These are phyloP conservation scores for Margaritifera margaritifera DNA, from an alignment of 2,888 invertebrate species.

Conservation along the genomic window DNA sequence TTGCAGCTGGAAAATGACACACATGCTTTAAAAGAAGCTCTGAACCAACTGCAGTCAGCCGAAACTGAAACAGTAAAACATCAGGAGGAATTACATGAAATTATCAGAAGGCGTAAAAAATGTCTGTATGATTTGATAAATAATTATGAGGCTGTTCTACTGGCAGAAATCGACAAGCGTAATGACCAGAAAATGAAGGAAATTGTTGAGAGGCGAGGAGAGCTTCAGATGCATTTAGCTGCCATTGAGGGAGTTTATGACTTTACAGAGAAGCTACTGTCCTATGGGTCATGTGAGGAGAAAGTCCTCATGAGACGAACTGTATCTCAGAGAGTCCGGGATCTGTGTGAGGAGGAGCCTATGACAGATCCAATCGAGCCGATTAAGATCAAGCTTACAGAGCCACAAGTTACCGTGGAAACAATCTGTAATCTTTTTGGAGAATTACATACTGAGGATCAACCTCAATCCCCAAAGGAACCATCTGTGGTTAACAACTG, in stretches of 20 bases:
- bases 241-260: slow-evolving; percentile 59
- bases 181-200: slow-evolving; percentile 47
- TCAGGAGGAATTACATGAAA: slow-evolving; percentile 41
- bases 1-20: slow-evolving; percentile 46
- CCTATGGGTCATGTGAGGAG: slow-evolving; percentile 62
- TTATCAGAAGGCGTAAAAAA: slow-evolving; percentile 49
- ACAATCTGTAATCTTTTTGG: slow-evolving; percentile 63
- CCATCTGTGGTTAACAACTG: slow-evolving; percentile 9
- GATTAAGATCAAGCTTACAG: slow-evolving; percentile 36
- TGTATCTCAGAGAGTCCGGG: slow-evolving; percentile 57
- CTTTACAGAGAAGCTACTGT: slow-evolving; percentile 59
- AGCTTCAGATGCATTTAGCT: slow-evolving; percentile 51
- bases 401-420: slow-evolving; percentile 56
- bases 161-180: slow-evolving; percentile 52
- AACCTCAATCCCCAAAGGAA: slow-evolving; percentile 7
- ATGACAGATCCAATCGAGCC: slow-evolving; percentile 34
- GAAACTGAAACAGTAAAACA: slow-evolving; percentile 41
- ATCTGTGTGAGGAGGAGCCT: slow-evolving; percentile 57
- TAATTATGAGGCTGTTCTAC: slow-evolving; percentile 56
- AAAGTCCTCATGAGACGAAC: slow-evolving; percentile 62
- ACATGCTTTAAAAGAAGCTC: slow-evolving; percentile 38
- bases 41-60: slow-evolving; percentile 41
- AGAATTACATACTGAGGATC: slow-evolving; percentile 35
- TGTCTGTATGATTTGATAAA: slow-evolving; percentile 53
- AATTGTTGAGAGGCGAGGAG: slow-evolving; percentile 42